phyloP scores from a whole-genome alignment of 2,888 invertebrate genomes.

The Cheilosia variabilis region DNA sequence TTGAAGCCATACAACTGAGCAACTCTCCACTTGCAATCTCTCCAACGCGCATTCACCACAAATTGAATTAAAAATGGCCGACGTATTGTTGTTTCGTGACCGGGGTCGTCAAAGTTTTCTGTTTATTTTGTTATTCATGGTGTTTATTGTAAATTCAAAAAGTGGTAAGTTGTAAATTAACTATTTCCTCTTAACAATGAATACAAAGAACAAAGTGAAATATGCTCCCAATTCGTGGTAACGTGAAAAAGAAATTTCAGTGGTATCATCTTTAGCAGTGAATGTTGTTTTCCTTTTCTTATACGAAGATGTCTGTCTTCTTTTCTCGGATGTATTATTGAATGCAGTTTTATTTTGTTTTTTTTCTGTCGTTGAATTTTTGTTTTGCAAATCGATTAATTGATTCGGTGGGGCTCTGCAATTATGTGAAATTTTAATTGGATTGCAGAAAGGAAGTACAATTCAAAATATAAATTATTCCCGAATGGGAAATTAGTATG shows the following conservation, averaged over 20 bases:
- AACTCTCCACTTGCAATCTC: slow-evolving; percentile 37
- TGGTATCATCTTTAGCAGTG: slow-evolving; percentile 64
- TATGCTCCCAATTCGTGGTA: slow-evolving; percentile 15
- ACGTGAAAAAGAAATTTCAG: slow-evolving; percentile 51
- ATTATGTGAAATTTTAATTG: slow-evolving; percentile 65
- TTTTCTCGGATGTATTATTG: slow-evolving; percentile 58
- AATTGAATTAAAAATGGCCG: slow-evolving; percentile 78
- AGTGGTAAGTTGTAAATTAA: slow-evolving; percentile 76
- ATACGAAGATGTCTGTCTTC: slow-evolving; percentile 47
- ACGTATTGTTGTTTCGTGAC: slow-evolving; percentile 77
- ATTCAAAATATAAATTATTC: slow-evolving; percentile 26
- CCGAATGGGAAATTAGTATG: not conserved
- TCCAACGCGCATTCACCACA: slow-evolving; percentile 53
- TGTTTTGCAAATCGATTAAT: slow-evolving; percentile 75
- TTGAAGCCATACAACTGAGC: slow-evolving; percentile 59
- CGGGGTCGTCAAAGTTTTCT: slow-evolving; percentile 78
- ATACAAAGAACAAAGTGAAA: slow-evolving; percentile 37
- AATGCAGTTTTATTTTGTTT: slow-evolving; percentile 66
- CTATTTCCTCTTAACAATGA: slow-evolving; percentile 10
- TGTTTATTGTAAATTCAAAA: slow-evolving; percentile 77
- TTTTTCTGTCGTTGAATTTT: slow-evolving; percentile 48
- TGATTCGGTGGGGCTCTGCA: slow-evolving; percentile 62
- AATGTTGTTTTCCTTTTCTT: slow-evolving; percentile 69
- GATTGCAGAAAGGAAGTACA: slow-evolving; percentile 41
- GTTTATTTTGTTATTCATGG: slow-evolving; percentile 78